Evolutionary conservation across 2,888 invertebrate species (phyloP).

Genomic region (Eugnorisma glareosa): DNA sequence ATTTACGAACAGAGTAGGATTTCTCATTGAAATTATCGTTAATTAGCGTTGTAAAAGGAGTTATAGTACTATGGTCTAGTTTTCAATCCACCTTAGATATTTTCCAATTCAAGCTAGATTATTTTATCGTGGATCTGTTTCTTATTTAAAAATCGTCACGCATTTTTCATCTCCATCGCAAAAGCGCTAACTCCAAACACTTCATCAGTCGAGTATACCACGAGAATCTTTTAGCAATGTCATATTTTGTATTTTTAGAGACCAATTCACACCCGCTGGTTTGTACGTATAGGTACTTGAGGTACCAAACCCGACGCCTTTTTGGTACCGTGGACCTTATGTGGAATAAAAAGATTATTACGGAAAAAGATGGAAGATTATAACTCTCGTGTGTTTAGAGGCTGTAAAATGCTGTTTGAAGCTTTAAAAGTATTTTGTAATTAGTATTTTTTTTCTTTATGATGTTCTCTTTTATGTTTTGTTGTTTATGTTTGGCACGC

Average conservation of each 20-base stretch:
- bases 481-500: constrained; percentile 17
- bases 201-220: constrained; percentile 45
- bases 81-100: neutral
- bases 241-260: constrained; percentile 70
- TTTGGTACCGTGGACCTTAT: constrained; percentile 36
- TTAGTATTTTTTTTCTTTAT: constrained; percentile 26
- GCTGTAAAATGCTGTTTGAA: constrained; percentile 37
- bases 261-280: constrained; percentile 68
- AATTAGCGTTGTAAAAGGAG: too few relatives aligned
- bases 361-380: constrained; percentile 41
- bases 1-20: neutral
- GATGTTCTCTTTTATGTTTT: constrained; percentile 30
- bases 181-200: constrained; percentile 1
- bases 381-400: constrained; percentile 40
- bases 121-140: neutral
- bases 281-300: constrained; percentile 59
- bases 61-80: neutral
- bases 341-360: constrained; percentile 62
- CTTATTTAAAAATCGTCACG: neutral
- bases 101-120: neutral
- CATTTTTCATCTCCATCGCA: neutral
- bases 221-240: constrained; percentile 37
- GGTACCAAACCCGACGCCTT: constrained; percentile 66
- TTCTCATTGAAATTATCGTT: neutral
- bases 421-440: constrained; percentile 55